Base-by-base conservation (phyloP, 2,888 invertebrate genomes). In the Tortricodes alternella region DNA sequence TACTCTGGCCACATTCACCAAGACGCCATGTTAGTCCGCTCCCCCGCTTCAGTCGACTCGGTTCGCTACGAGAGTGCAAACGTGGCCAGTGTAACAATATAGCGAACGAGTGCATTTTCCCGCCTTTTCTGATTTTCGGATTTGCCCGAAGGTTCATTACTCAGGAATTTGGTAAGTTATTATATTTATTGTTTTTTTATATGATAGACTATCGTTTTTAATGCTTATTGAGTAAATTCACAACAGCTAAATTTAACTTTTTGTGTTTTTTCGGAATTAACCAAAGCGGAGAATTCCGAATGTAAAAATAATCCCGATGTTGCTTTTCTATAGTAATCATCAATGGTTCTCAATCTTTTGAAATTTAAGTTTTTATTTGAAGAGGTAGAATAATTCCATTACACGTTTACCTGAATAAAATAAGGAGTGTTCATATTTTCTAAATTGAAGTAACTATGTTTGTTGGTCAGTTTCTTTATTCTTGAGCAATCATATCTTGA, bases 311-410 rank as follows among this genome's bases (percentile, higher is more conserved):
- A 46, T 15, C 44, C 29, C 44, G 29, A 29, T 29, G 11, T 46
- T 32, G n/a, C 18, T 46, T 46, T 46, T 46, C 29, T 29, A 46
- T 46, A 29, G 32, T 18, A 16, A 24, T 18, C 29, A 6, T 29
- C 29, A 46, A 11, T 29, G 44, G 18, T 29, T 46, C 44, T 46
- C 44, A 46, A 46, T 16, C 44, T 46, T 24, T 46, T 29, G 18
- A 29, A 5, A 32, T 18, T 29, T 27, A 46, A 29, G 23, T 43
- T 23, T 24, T 43, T 44, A 24, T 15, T 43, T 23, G 8, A 15
- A 21, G 23, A 24, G 23, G 13, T 43, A 21, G 16, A 24, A 43
- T 24, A 24, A 23, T 43, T 43, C 24, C 43, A 43, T 15, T 24
- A 9, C 27, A 16, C 27, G 27, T 24, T 24, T 15, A 21, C n/a